phyloP scores from a whole-genome alignment of 2,888 invertebrate genomes.

The Hypomecis punctinalis region DNA sequence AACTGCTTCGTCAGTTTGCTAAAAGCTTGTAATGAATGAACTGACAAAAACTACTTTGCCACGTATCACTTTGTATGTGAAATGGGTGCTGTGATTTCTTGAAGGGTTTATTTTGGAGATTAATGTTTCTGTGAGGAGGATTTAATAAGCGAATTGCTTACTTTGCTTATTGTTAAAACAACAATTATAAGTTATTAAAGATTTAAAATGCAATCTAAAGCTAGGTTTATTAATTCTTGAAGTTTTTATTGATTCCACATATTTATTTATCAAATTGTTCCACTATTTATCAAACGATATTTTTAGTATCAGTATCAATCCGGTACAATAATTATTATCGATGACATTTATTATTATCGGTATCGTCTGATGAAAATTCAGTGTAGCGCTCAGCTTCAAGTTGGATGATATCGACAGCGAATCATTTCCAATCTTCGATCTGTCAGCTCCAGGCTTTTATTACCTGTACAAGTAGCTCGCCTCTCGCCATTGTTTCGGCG shows the following conservation, averaged over 20 bases:
- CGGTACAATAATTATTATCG: neutral
- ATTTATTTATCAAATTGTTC: too few species aligned
- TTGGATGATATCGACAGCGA: constrained; percentile 37
- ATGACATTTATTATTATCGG: neutral
- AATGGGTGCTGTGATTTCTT: too few species aligned
- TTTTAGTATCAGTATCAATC: neutral
- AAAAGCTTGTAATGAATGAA: constrained; percentile 6
- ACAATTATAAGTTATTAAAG: too few species aligned
- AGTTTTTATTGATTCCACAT: too few species aligned
- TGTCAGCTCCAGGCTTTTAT: constrained; percentile 43
- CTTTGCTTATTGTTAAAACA: too few species aligned
- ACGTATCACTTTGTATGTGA: too few species aligned
- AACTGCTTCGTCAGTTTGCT: constrained; percentile 2
- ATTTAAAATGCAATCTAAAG: too few species aligned
- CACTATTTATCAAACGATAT: too few species aligned
- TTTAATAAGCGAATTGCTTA: too few species aligned
- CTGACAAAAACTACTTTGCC: neutral
- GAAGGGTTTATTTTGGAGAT: too few species aligned
- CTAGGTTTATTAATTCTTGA: too few species aligned
- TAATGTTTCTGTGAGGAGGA: too few species aligned
- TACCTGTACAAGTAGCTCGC: constrained; percentile 39
- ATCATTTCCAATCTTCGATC: constrained; percentile 44
- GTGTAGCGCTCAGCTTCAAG: constrained; percentile 6
- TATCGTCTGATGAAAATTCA: neutral
- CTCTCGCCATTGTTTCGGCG: constrained; percentile 34